Base-by-base conservation (phyloP, 2,797 vertebrate genomes). In the Tadarida brasiliensis region DNA sequence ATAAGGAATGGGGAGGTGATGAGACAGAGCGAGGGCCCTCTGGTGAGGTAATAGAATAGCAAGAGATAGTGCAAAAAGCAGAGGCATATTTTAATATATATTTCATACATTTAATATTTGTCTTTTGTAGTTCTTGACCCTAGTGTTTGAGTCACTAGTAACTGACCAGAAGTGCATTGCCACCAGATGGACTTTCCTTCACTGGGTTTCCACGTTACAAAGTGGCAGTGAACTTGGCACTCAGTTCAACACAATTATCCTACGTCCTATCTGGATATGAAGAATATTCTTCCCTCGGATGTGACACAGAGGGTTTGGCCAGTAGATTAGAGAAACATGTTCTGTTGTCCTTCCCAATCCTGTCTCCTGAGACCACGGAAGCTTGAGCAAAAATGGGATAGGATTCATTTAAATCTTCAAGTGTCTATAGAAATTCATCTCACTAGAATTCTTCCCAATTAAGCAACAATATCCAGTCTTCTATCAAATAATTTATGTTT, bases 31-130 rank as follows among this genome's bases (percentile, higher is more conserved):
- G 12, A 57, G 33, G 80, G 22, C 28, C 86, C 78, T 49, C 51
- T 93, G 19, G 65, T 94, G 73, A 95, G 86, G 28, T 87, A 92
- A 96, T 35, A 95, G 35, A 91, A 88, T 70, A 20, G 26, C n/a
- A 63, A 95, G 80, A 91, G 26, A 67, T 26, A 54, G 57, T 90
- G 56, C n/a, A 39, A 67, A 96, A 81, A 12, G 1, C 14, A 22
- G 5, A 77, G 4, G 68, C 61, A 63, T 59, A 61, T 73, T 80
- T 76, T 24, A 33, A 30, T 76, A 33, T 33, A 20, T n/a, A 76
- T 39, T 87, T 92, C 26, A 49, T 33, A 39, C 65, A 59, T 28
- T 94, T 94, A 76, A 22, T 30, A 35, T 80, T 54, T 67, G 44
- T 44, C 17, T 87, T 85, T 11, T 51, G 17, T 51, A 57, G 4